These are phyloP conservation scores for Brachionus calyciflorus DNA, from an alignment of 1,140 invertebrate species.

Conservation along the genomic window DNA sequence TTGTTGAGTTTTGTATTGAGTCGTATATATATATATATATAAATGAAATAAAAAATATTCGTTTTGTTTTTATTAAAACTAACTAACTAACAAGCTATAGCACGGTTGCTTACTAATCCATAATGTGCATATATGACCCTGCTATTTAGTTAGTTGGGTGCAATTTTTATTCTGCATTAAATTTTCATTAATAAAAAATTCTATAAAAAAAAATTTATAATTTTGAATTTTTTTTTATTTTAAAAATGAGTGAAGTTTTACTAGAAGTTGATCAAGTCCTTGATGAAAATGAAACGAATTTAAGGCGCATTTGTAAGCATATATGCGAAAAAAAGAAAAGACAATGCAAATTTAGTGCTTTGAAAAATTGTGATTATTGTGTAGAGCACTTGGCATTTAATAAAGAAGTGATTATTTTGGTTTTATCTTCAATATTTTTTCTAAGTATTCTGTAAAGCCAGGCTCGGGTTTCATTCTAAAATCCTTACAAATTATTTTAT, in stretches of 20 bases:
- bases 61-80: too few relatives aligned
- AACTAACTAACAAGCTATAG: too few relatives aligned
- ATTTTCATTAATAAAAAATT: too few relatives aligned
- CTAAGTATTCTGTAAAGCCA: too few relatives aligned
- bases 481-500: too few relatives aligned
- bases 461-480: too few relatives aligned
- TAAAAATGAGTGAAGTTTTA: neutral
- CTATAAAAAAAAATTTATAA: too few relatives aligned
- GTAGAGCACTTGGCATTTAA: conserved; percentile 37
- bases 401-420: neutral
- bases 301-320: conserved; percentile 13
- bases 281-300: neutral
- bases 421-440: neutral
- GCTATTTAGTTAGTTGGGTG: too few relatives aligned
- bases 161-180: too few relatives aligned
- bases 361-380: conserved; percentile 35
- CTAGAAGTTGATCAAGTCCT: neutral
- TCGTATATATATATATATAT: neutral
- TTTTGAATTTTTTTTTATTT: conserved; percentile 7
- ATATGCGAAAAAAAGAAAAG: conserved; percentile 40
- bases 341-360: conserved; percentile 21
- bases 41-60: too few relatives aligned
- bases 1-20: neutral
- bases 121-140: too few relatives aligned
- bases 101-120: too few relatives aligned